Base-by-base conservation (phyloP, 2,888 invertebrate species). In the Erynnis tages region DNA sequence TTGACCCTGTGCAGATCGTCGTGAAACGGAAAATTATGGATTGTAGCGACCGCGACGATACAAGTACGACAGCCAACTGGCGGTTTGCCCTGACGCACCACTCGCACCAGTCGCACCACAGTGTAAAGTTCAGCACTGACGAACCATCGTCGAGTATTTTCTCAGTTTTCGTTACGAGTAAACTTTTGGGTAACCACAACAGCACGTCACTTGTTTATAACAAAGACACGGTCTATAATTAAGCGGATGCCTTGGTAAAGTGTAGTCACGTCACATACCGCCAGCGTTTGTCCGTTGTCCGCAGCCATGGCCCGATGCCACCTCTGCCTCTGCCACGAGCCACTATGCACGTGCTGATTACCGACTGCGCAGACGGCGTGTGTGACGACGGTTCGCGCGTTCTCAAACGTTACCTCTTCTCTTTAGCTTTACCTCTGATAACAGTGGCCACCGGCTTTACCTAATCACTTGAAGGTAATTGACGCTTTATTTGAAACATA, bases 51-150 rank as follows among this genome's bases (percentile, higher is more conserved):
- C 62, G 64, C 56, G 55, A 69, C 74, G 71, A 64, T 63, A 73
- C 77, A 72, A 73, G 76, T 66, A 60, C 71, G 71, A 71, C 67
- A 73, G 87, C 88, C 88, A 87, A 87, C 88, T 88, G 88, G 88
- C 88, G 82, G 62, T 60, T 76, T 87, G 88, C 88, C 87, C 82
- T 80, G 71, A 66, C 77, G 68, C 69, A 73, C 72, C 77, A n/a
- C n/a, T n/a, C n/a, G 68, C 69, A 73, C 73, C 71, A 73, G n/a
- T n/a, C n/a, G n/a, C 76, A 66, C 69, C 62, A 69, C 69, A 76
- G 85, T 82, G 64, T 86, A 86, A 85, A 87, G 87, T 86, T 86
- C 86, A 86, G 63, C 69, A 71, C 66, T 62, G 66, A 67, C 71
- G 60, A 67, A 71, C 63, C 69, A 62, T 62, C 62, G 56, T 59